Conservation (phyloP, 1,140 invertebrate species). For the Panagrolaimus sp. region DNA sequence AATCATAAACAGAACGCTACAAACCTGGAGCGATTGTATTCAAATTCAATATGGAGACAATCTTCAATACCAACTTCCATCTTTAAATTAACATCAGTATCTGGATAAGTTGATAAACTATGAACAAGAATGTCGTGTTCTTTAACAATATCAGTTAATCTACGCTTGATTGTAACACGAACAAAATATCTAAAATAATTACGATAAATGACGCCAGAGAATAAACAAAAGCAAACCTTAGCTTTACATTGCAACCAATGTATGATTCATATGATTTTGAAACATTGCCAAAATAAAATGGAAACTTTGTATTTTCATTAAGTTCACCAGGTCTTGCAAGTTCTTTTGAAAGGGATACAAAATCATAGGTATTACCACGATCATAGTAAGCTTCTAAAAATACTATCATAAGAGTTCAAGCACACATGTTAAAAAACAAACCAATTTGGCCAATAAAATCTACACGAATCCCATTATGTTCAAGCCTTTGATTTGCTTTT, state of each 20-base stretch:
- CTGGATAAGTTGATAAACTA: constrained; percentile 92
- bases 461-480: constrained; percentile 98
- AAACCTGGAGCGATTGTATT: constrained; percentile 97
- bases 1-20: constrained; percentile 52
- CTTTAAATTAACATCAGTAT: constrained; percentile 66
- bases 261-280: constrained; percentile 95
- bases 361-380: constrained; percentile 95
- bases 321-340: constrained; percentile 90
- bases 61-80: constrained; percentile 76
- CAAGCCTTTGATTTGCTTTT: constrained; percentile 86
- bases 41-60: constrained; percentile 97
- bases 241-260: constrained; percentile 85
- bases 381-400: constrained; percentile 86
- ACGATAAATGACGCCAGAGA: constrained; percentile 15
- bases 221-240: constrained; percentile 64
- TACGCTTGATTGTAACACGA: constrained; percentile 82
- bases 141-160: constrained; percentile 88
- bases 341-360: constrained; percentile 90
- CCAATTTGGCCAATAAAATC: constrained; percentile 96
- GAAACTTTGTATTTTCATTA: constrained; percentile 82
- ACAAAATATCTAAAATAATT: constrained; percentile 87
- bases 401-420: neutral
- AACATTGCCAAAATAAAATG: constrained; percentile 93
- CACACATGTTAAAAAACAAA: constrained; percentile 43
- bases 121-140: constrained; percentile 95